Percentiles rank a stretch among this genome's conserved stretches.
These are phyloP conservation scores for Tringa solitaria DNA, from an alignment of 2,113 vertebrate species.

Conservation along the genomic window DNA sequence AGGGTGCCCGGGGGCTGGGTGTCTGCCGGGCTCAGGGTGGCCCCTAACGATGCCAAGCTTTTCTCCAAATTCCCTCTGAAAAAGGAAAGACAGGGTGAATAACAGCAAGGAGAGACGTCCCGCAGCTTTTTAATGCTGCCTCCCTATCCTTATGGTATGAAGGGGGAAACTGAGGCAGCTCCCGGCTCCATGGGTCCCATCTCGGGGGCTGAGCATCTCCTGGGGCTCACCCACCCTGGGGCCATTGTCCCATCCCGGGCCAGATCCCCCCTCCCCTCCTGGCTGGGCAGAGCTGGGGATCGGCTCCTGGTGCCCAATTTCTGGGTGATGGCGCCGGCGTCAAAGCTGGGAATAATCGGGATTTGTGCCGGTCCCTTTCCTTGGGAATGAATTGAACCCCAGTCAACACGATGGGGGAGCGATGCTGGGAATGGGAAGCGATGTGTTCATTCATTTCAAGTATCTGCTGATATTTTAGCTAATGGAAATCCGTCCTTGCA, in stretches of 20 bases:
- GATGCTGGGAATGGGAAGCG: neutral
- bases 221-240: neutral
- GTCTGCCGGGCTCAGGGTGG: neutral
- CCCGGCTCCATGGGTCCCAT: neutral
- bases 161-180: neutral
- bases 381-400: neutral
- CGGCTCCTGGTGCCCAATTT: fast-evolving
- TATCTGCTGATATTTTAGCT: too few relatives aligned
- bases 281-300: neutral
- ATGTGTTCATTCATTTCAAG: fast-evolving
- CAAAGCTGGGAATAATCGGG: neutral
- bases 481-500: fast-evolving
- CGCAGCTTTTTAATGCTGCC: neutral
- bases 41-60: neutral
- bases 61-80: neutral
- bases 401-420: fast-evolving
- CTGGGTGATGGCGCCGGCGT: fast-evolving
- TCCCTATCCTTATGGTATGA: neutral
- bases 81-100: neutral
- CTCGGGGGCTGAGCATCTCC: neutral
- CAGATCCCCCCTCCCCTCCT: fast-evolving
- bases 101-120: neutral
- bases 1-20: neutral
- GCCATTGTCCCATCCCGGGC: neutral
- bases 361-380: neutral